Evolutionary conservation across 2,113 vertebrate species (phyloP), one percentile per base, ranked within the genome.

Genomic region (Pachyramphus minor): DNA sequence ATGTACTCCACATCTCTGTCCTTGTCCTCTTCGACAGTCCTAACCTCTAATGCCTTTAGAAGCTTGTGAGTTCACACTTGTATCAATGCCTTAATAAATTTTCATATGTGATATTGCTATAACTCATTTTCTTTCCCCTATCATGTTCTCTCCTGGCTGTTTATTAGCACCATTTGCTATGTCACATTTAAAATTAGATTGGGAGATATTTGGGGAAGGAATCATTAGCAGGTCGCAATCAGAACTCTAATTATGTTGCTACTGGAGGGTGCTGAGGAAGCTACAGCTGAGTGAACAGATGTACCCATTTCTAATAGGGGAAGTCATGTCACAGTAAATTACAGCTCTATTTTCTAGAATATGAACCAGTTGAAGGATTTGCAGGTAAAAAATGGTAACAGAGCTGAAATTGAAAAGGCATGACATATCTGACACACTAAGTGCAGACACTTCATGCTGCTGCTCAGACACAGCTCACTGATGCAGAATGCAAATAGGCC

Each of bases 151-250:
- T 91, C 28, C 69, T 89, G 76, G 66, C 47, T 94, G 81, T 91
- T 95, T 93, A 87, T 95, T 89, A 95, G 52, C 60, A 78, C 62
- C 53, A 89, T 96, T 95, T 95, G 89, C 95, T 94, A 92, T 82
- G 89, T 92, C 3, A 2, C 81, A 76, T 79, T 96, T 91, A 79
- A 84, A 95, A 95, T 95, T 95, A 95, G 84, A 91, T 85, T 76
- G 87, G 78, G 89, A 95, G 91, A 71, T 96, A 96, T 90, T 52
- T 93, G 87, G 86, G 83, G 77, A 95, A 95, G 84, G 59, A 87
- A 81, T 93, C 83, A 93, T 95, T 96, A 95, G 73, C 81, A 91
- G 66, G 89, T 94, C 91, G 84, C 89, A 95, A 95, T 96, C 89
- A 91, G 66, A 95, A 78, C 84, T 92, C 87, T 95, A 93, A 96